phyloP scores from a whole-genome alignment of 2,113 vertebrate species.

The Etia nguti region DNA sequence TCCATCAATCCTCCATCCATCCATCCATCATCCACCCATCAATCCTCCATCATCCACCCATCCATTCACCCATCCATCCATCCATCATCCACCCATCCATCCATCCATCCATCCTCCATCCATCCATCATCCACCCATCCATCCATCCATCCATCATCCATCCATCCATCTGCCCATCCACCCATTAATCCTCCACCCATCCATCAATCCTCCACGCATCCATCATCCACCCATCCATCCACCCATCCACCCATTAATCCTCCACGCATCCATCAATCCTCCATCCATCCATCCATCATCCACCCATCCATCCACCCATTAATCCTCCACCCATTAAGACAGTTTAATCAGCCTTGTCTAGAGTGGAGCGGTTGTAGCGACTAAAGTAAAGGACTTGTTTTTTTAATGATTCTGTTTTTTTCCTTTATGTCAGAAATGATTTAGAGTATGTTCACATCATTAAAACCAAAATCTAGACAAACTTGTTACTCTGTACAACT shows the following conservation, averaged over 20 bases:
- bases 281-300: background rate
- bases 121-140: background rate
- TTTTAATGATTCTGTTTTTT: background rate
- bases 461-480: background rate
- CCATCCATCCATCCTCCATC: too few relatives aligned
- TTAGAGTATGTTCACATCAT: background rate
- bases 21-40: too few relatives aligned
- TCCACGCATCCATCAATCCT: background rate
- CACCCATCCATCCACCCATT: background rate
- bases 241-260: background rate
- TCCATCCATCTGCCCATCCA: too few relatives aligned
- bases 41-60: too few relatives aligned
- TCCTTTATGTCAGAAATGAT: background rate
- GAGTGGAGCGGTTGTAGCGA: background rate
- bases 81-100: too few relatives aligned
- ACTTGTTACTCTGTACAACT: background rate
- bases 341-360: background rate
- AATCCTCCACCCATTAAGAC: background rate
- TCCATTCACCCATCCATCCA: too few relatives aligned
- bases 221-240: background rate
- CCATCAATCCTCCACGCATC: background rate
- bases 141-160: background rate
- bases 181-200: too few relatives aligned
- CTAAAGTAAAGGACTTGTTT: background rate
- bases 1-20: too few relatives aligned